A percentile compares a stretch with the other conserved stretches of the same genome.
Conservation (phyloP, 1,140 invertebrate species). For the Meloidogyne chitwoodi region DNA sequence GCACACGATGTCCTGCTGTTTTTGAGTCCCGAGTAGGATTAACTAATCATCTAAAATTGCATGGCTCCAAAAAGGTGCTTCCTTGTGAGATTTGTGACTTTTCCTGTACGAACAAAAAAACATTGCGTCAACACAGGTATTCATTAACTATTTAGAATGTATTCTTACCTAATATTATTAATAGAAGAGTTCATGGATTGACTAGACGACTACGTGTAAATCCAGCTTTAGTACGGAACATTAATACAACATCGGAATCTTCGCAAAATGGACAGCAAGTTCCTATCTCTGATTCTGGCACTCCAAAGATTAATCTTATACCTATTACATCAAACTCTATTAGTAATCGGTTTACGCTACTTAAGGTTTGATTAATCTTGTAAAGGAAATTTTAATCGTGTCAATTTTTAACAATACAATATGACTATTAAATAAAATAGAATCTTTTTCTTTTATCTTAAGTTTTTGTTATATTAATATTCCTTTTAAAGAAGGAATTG, state of each 20-base stretch:
- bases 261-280: background rate
- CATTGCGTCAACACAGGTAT: constrained; percentile 40
- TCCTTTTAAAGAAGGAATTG: background rate
- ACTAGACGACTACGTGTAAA: background rate
- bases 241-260: background rate
- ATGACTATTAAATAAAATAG: too few species aligned
- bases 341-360: background rate
- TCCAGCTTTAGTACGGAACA: background rate
- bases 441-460: too few species aligned
- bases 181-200: constrained; percentile 2
- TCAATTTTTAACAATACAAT: too few species aligned
- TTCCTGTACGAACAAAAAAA: constrained; percentile 40
- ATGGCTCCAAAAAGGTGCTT: constrained; percentile 23
- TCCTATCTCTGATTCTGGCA: background rate
- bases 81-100: constrained; percentile 37
- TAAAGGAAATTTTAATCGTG: too few species aligned
- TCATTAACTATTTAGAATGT: background rate
- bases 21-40: constrained; percentile 41
- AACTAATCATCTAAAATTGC: constrained; percentile 43
- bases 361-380: background rate
- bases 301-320: background rate
- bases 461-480: background rate
- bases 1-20: constrained; percentile 28
- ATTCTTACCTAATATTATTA: background rate
- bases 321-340: background rate